Conservation (phyloP, 2,888 invertebrate genomes). For the Watsonalla binaria region DNA sequence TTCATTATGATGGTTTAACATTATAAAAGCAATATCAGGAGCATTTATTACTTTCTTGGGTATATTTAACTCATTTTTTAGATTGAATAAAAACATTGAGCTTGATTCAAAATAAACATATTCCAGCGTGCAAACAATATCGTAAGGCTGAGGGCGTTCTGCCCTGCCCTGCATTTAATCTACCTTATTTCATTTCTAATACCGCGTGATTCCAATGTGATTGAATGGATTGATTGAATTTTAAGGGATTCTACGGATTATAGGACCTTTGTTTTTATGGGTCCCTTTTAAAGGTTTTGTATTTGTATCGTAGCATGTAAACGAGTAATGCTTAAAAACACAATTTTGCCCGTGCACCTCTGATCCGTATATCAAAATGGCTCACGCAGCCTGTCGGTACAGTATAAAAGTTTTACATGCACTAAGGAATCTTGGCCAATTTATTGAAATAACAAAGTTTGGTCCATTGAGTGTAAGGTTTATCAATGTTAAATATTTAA, state of each 20-base stretch:
- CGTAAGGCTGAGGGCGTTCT: background rate
- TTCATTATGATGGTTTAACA: too few species aligned
- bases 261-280: constrained; percentile 2
- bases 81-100: background rate
- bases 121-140: background rate
- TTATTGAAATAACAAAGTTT: too few species aligned
- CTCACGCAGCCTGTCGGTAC: too few species aligned
- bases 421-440: too few species aligned
- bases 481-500: too few species aligned
- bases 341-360: too few species aligned
- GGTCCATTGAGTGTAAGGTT: too few species aligned
- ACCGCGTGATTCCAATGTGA: constrained; percentile 11
- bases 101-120: background rate
- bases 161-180: background rate
- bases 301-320: background rate
- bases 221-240: constrained; percentile 8
- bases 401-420: too few species aligned
- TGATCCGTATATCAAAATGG: too few species aligned
- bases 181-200: constrained; percentile 8
- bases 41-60: background rate
- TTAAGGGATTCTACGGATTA: constrained; percentile 5
- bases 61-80: background rate
- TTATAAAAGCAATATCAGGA: too few species aligned
- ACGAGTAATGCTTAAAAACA: too few species aligned
- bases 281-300: constrained; percentile 6